A percentile compares a stretch with the other conserved stretches of the same genome.
Conservation (phyloP, 2,113 vertebrate species). For the Hepsetus odoe region DNA sequence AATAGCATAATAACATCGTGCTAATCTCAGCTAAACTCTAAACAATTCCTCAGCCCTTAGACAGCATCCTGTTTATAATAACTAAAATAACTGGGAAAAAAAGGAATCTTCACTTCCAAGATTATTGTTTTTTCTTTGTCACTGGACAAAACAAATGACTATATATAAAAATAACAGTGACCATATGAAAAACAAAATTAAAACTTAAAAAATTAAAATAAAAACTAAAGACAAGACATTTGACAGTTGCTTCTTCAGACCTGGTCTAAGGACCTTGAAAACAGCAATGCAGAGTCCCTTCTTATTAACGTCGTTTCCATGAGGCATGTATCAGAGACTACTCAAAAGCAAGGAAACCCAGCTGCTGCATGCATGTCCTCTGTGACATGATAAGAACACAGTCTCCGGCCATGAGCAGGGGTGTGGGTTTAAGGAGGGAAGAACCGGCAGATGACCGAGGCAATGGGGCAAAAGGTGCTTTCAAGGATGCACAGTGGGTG, state of each 20-base stretch:
- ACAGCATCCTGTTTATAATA: not conserved
- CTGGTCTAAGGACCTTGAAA: not conserved
- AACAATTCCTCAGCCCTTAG: not conserved
- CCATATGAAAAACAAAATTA: too few relatives aligned
- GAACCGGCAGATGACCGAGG: not conserved
- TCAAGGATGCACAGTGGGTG: conserved; percentile 40
- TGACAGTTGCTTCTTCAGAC: too few relatives aligned
- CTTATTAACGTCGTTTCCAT: not conserved
- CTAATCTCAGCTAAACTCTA: not conserved
- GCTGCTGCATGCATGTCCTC: not conserved
- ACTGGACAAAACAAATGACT: too few relatives aligned
- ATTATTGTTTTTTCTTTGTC: too few relatives aligned
- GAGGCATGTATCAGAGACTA: not conserved
- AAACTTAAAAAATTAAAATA: too few relatives aligned
- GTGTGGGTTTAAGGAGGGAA: not conserved
- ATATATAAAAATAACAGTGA: too few relatives aligned
- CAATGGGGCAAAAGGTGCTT: conserved; percentile 18
- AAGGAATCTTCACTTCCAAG: not conserved
- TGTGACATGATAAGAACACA: not conserved
- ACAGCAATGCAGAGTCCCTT: not conserved
- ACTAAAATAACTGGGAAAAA: too few relatives aligned
- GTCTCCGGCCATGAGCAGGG: not conserved
- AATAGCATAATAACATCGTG: not conserved
- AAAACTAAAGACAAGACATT: too few relatives aligned
- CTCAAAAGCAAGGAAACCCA: not conserved